A percentile compares a stretch with the other conserved stretches of the same genome.
Evolutionary conservation across 2,888 invertebrate species (phyloP).

Genomic region (Coleophora deauratella): DNA sequence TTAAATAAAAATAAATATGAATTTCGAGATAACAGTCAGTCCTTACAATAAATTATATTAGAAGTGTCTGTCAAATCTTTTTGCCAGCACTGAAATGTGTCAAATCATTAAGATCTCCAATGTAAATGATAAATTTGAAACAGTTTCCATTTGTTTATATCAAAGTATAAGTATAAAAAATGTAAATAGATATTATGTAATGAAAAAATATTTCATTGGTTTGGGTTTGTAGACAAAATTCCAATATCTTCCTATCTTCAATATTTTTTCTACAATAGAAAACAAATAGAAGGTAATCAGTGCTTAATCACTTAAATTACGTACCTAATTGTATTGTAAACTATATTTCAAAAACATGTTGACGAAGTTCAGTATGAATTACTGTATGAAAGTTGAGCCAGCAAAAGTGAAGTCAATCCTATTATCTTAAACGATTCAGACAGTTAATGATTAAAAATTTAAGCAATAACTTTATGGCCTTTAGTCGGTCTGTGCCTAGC

Average conservation of each 20-base stretch:
- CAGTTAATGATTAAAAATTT: conserved; percentile 25
- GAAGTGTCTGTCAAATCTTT: not conserved
- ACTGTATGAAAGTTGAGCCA: no score
- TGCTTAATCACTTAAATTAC: not conserved
- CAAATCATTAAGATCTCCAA: conserved; percentile 32
- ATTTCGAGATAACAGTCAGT: conserved; percentile 1
- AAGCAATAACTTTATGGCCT: conserved; percentile 61
- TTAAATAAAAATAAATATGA: conserved; percentile 15
- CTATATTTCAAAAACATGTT: not conserved
- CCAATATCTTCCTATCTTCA: conserved; percentile 22
- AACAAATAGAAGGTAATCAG: not conserved
- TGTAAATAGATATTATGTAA: conserved; percentile 25
- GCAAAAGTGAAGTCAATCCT: no score
- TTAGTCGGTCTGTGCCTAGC: conserved; percentile 44
- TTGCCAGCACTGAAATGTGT: conserved; percentile 33
- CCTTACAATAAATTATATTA: not conserved
- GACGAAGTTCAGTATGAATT: no score
- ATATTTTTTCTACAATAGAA: conserved; percentile 10
- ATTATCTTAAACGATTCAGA: no score
- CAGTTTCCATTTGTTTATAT: conserved; percentile 24
- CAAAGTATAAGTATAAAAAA: no score
- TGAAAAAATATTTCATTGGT: conserved; percentile 22
- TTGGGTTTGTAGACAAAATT: conserved; percentile 23
- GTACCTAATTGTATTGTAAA: not conserved
- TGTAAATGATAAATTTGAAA: conserved; percentile 14